These are phyloP conservation scores for Notiomystis cincta DNA, from an alignment of 2,113 vertebrate genomes.

Conservation along the genomic window DNA sequence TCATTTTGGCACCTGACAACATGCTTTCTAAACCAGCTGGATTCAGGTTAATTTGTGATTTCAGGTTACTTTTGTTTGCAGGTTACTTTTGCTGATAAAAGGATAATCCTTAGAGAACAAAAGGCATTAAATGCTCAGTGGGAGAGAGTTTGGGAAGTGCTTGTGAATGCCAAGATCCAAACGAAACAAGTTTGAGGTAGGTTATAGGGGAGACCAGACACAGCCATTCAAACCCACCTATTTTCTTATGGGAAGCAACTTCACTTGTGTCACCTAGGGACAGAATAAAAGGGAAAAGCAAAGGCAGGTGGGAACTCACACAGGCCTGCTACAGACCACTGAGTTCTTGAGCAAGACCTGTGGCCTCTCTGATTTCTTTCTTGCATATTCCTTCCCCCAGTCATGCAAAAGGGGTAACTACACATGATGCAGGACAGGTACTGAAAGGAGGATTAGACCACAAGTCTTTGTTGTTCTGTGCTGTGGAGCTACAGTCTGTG, in stretches of 20 bases:
- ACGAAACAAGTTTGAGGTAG: background rate
- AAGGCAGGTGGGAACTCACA: background rate
- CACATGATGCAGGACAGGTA: background rate
- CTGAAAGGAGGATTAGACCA: background rate
- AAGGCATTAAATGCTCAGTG: background rate
- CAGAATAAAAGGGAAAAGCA: background rate
- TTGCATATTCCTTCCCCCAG: background rate
- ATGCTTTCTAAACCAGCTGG: background rate
- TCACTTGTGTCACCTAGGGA: background rate
- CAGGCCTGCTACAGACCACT: background rate
- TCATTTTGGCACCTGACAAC: background rate
- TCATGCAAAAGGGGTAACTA: background rate
- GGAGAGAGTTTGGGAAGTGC: background rate
- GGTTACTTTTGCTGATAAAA: background rate
- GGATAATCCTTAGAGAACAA: background rate
- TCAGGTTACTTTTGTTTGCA: background rate
- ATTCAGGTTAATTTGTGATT: too few relatives aligned
- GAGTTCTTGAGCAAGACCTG: background rate
- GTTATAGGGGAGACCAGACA: background rate
- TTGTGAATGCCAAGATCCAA: background rate
- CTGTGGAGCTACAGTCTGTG: background rate
- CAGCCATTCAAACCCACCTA: background rate
- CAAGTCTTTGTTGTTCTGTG: background rate
- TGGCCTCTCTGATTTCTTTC: background rate
- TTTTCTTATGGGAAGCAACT: background rate